Conservation (phyloP, 2,797 vertebrate species). For the Sebastes goodei region DNA sequence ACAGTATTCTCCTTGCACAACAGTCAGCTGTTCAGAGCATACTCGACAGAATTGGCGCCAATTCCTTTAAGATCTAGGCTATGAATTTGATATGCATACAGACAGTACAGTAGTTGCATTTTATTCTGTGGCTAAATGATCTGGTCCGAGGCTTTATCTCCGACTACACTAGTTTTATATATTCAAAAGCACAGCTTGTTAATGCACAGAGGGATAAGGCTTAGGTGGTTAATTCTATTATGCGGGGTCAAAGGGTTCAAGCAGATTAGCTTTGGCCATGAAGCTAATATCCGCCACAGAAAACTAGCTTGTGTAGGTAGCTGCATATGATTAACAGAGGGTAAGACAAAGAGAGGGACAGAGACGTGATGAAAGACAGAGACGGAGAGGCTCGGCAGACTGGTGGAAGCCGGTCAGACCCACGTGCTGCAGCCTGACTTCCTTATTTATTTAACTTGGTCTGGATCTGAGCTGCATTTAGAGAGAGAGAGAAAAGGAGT, state of each 20-base stretch:
- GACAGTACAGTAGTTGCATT: not conserved
- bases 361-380: conserved; percentile 23
- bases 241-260: conserved; percentile 44
- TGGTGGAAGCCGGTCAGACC: conserved; percentile 22
- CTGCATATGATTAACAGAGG: conserved; percentile 38
- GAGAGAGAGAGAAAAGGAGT: not conserved
- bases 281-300: conserved; percentile 29
- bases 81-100: not conserved
- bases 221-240: conserved; percentile 61
- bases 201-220: conserved; percentile 29
- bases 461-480: conserved; percentile 16
- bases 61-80: not conserved
- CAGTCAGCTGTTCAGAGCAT: not conserved
- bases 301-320: conserved; percentile 32
- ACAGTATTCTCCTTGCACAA: not conserved
- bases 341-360: conserved; percentile 32
- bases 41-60: not conserved
- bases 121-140: not conserved
- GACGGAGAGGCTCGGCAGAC: not conserved
- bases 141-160: conserved; percentile 13
- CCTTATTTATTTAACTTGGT: conserved; percentile 18
- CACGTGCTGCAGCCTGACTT: conserved; percentile 3
- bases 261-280: conserved; percentile 58
- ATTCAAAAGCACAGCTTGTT: conserved; percentile 8
- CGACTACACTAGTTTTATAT: conserved; percentile 12